Evolutionary conservation across 2,113 vertebrate species (phyloP).

Genomic region (Aegypius monachus): DNA sequence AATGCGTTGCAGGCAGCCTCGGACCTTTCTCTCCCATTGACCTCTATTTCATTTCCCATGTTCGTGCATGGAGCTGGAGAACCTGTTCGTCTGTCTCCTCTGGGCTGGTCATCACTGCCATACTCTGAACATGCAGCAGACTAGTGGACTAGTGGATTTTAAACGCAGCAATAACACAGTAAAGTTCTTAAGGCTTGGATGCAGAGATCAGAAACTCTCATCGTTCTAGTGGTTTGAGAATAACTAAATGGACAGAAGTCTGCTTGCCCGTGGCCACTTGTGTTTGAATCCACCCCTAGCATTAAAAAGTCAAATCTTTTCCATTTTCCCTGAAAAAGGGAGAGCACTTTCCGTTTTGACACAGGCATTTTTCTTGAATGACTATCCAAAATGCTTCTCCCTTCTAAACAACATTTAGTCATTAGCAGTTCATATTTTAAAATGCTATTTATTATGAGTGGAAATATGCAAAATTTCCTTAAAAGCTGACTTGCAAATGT

Average conservation of each 20-base stretch:
- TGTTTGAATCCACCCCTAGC: background rate
- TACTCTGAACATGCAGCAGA: background rate
- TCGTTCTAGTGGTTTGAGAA: background rate
- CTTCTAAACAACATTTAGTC: background rate
- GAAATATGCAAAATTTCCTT: constrained; percentile 7
- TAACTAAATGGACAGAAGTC: background rate
- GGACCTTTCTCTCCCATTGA: background rate
- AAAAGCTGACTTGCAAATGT: constrained; percentile 53
- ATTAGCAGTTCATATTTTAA: constrained; percentile 24
- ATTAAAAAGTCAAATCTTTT: background rate
- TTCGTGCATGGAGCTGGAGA: background rate
- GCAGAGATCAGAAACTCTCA: background rate
- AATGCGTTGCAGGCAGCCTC: background rate
- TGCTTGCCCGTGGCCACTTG: background rate
- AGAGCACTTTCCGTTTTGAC: background rate
- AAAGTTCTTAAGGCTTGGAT: background rate
- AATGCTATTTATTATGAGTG: constrained; percentile 41
- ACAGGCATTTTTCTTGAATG: background rate
- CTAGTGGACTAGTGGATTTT: background rate
- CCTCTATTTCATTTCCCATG: background rate
- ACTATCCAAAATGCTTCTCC: background rate
- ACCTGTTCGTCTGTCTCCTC: background rate
- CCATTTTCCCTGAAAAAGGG: background rate
- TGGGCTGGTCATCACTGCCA: background rate
- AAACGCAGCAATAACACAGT: background rate